phyloP scores from a whole-genome alignment of 2,888 invertebrate species.

The Stegana nigrithorax region DNA sequence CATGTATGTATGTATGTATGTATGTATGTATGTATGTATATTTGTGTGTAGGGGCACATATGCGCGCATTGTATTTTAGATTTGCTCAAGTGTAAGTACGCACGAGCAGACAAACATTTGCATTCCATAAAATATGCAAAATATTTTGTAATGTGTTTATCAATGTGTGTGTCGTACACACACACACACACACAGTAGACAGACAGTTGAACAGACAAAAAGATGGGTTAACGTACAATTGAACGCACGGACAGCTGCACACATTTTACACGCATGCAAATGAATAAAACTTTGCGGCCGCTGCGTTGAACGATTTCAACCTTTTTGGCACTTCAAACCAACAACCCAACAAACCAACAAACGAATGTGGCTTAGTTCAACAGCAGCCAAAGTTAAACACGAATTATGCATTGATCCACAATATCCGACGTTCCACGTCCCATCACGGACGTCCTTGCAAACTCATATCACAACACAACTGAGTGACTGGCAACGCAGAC shows the following conservation, averaged over 20 bases:
- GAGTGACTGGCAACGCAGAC: no score
- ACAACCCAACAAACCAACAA: not conserved
- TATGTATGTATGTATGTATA: not conserved
- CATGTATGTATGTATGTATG: not conserved
- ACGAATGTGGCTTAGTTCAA: not conserved
- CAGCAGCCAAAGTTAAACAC: not conserved
- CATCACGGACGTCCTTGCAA: no score
- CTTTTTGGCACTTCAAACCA: not conserved
- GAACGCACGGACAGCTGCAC: not conserved
- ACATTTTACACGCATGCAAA: slow-evolving; percentile 2
- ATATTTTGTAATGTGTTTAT: slow-evolving; percentile 4
- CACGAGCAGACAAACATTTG: slow-evolving; percentile 6
- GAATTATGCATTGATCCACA: not conserved
- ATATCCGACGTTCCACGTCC: no score
- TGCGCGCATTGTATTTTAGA: no score
- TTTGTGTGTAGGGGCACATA: not conserved
- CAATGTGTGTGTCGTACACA: not conserved
- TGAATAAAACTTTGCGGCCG: not conserved
- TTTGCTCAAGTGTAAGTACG: slow-evolving; percentile 1
- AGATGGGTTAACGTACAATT: not conserved
- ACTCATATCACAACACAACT: no score
- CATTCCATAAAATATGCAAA: slow-evolving; percentile 10
- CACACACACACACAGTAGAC: slow-evolving; percentile 37
- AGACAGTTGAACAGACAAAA: slow-evolving; percentile 43
- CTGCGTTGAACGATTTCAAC: not conserved